Conservation (phyloP, 2,888 invertebrate species). For the Sinopyrophorus schimmeli region DNA sequence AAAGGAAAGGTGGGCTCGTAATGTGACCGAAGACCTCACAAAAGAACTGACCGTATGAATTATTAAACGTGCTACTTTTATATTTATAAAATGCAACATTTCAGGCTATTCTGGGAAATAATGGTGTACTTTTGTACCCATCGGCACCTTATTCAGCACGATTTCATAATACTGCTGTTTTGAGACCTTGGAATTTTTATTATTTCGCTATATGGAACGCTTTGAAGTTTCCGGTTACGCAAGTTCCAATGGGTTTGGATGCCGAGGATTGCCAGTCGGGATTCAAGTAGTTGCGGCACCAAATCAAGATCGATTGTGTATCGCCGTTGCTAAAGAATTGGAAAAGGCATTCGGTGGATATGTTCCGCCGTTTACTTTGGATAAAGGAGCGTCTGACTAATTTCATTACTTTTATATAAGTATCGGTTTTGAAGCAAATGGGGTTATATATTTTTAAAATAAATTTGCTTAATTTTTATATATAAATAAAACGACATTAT, state of each 20-base stretch:
- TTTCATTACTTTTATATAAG: no score
- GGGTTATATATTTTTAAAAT: no score
- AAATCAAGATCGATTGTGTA: conserved; percentile 69
- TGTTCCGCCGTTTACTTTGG: conserved; percentile 59
- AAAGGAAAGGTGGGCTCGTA: conserved; percentile 66
- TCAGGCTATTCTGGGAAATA: conserved; percentile 70
- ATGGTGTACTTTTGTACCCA: conserved; percentile 84
- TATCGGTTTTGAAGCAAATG: no score
- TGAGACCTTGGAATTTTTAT: conserved; percentile 80
- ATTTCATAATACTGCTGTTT: conserved; percentile 77
- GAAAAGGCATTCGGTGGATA: conserved; percentile 73
- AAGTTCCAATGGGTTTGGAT: conserved; percentile 80
- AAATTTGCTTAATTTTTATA: no score
- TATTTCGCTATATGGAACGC: conserved; percentile 88
- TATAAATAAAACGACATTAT: no score
- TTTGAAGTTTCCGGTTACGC: conserved; percentile 78
- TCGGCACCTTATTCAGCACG: conserved; percentile 78
- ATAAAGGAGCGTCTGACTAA: conserved; percentile 4
- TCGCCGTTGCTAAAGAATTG: conserved; percentile 74
- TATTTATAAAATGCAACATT: conserved; percentile 27
- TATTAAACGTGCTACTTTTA: no score
- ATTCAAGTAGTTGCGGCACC: conserved; percentile 77
- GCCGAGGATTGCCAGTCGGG: conserved; percentile 75
- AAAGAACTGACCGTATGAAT: conserved; percentile 65
- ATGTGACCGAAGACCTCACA: conserved; percentile 61